phyloP scores from a whole-genome alignment of 2,797 vertebrate species.

The Pterois miles region DNA sequence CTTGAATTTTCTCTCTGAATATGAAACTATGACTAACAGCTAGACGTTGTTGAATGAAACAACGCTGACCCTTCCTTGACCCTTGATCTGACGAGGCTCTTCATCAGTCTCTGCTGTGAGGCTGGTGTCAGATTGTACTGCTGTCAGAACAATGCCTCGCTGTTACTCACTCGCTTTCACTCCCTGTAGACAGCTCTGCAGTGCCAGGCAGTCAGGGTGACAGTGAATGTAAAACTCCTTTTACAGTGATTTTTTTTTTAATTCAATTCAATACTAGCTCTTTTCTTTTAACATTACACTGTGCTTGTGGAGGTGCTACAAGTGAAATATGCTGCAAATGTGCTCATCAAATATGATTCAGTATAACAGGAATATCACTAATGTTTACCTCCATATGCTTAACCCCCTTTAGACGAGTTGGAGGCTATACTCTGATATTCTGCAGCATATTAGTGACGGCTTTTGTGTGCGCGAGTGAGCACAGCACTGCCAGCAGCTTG shows the following conservation, averaged over 20 bases:
- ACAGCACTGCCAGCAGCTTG: conserved; percentile 46
- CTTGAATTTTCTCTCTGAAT: not conserved
- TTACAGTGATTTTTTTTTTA: too few species aligned
- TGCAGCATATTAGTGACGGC: conserved; percentile 20
- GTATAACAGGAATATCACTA: not conserved
- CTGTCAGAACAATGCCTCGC: conserved; percentile 47
- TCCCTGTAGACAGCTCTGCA: conserved; percentile 5
- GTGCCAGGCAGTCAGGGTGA: conserved; percentile 13
- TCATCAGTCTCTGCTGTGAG: conserved; percentile 34
- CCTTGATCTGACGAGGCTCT: conserved; percentile 33
- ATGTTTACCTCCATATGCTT: conserved; percentile 53
- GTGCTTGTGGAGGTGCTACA: not conserved
- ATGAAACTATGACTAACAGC: not conserved
- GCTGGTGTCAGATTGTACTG: conserved; percentile 44
- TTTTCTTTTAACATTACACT: not conserved
- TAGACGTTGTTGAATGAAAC: conserved; percentile 20
- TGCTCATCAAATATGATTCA: not conserved
- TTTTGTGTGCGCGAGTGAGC: conserved; percentile 52
- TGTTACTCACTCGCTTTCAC: conserved; percentile 23
- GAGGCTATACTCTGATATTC: conserved; percentile 35
- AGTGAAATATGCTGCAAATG: conserved; percentile 10
- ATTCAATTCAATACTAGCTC: not conserved
- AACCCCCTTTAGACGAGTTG: conserved; percentile 1
- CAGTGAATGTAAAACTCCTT: conserved; percentile 1
- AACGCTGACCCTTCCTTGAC: conserved; percentile 19